Base-by-base conservation (phyloP, 2,888 invertebrate species). In the Drosophila stalkeri region DNA sequence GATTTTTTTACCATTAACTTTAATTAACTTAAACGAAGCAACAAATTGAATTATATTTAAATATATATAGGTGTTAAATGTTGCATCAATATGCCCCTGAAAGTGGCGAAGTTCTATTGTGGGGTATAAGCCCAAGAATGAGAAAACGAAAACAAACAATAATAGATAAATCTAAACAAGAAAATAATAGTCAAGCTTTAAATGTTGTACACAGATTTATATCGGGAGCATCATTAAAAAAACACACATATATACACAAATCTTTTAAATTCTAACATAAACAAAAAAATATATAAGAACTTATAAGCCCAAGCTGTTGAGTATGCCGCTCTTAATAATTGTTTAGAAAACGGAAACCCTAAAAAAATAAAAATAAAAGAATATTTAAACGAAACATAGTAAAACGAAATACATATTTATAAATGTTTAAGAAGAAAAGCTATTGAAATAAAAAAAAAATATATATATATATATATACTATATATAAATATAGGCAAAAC, bases 1-100 rank as follows among this genome's bases (percentile, higher is more conserved):
- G 64, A 80, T 86, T 81, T 85, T 83, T 85, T 88, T 86, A 86
- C 77, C 73, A 79, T 79, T 79, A 88, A 78, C 64, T 61, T 82
- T 82, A 85, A 79, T 59, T 56, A 71, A 52, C 33, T 41, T 47
- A 43, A 52, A 64, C 43, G 16, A 60, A 35, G 20, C n/a, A 61
- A 54, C 12, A 44, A 67, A 49, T 31, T 49, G 18, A 56, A 41
- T 27, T 16, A 65, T 23, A 35, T 61, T 51, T 33, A 43, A 27
- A 56, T 41, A 64, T 56, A 66, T 51, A 64, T 80, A 83, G 67
- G 51, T 87, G 86, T 84, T 87, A 76, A 84, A 76, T 74, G 86
- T 82, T 87, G 81, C 80, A 72, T 85, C 72, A 82, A 84, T 67
- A 77, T 68, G 72, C 71, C 71, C 73, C 56, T 60, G 20, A 65